Evolutionary conservation across 2,888 invertebrate species (phyloP).

Genomic region (Salpingus planirostris): DNA sequence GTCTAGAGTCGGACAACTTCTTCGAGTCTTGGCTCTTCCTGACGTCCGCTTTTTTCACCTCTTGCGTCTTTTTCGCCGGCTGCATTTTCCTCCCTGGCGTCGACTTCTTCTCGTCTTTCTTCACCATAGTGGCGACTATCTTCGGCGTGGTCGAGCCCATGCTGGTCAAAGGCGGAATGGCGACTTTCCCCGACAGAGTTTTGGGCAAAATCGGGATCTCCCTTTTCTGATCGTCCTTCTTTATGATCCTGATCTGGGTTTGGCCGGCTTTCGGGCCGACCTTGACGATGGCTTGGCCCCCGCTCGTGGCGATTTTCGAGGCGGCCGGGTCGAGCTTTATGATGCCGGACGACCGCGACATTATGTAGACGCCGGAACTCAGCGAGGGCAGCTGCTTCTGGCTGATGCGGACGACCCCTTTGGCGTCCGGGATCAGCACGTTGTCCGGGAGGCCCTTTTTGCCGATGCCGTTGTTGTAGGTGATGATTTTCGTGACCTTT

Average conservation of each 20-base stretch:
- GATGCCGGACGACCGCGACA: slow-evolving; percentile 68
- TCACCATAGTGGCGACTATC: slow-evolving; percentile 3
- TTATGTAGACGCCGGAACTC: slow-evolving; percentile 61
- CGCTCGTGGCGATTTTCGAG: slow-evolving; percentile 36
- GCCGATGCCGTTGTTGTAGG: slow-evolving; percentile 22
- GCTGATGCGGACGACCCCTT: slow-evolving; percentile 66
- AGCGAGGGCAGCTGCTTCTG: slow-evolving; percentile 60
- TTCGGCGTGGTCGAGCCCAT: slow-evolving; percentile 12
- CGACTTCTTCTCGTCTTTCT: slow-evolving; percentile 12
- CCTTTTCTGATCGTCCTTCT: slow-evolving; percentile 28
- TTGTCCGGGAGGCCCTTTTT: slow-evolving; percentile 31
- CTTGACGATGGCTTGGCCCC: slow-evolving; percentile 36
- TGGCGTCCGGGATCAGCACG: slow-evolving; percentile 46
- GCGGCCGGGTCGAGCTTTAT: slow-evolving; percentile 57
- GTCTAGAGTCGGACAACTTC: too few relatives aligned
- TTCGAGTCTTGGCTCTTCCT: slow-evolving; percentile 7
- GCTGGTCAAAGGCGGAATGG: slow-evolving; percentile 22
- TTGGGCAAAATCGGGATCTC: slow-evolving; percentile 22
- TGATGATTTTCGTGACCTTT: slow-evolving; percentile 11
- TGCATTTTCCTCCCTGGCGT: slow-evolving; percentile 8
- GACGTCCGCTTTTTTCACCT: slow-evolving; percentile 3
- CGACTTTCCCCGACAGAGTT: slow-evolving; percentile 17
- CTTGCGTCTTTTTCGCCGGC: slow-evolving; percentile 1
- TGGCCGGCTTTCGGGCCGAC: slow-evolving; percentile 46
- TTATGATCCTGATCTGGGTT: slow-evolving; percentile 43